Evolutionary conservation across 2,797 vertebrate species (phyloP).

Genomic region (Calcarius lapponicus): DNA sequence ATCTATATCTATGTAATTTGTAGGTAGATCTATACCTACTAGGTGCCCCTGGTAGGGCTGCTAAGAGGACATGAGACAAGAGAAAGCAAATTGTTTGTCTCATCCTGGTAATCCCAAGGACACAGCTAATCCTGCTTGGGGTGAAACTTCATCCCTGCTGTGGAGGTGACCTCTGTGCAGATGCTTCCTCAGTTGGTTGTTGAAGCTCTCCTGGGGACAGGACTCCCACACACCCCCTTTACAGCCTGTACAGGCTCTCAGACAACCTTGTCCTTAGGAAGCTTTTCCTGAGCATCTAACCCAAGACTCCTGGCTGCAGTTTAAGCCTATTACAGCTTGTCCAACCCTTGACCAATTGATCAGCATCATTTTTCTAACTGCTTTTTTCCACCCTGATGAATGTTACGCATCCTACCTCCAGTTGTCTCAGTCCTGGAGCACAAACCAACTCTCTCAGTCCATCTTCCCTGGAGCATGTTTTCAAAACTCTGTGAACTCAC

Average conservation of each 20-base stretch:
- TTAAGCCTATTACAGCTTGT: conserved; percentile 23
- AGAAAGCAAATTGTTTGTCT: neutral
- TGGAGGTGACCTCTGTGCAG: neutral
- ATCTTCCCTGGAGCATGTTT: conserved; percentile 28
- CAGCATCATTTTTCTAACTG: neutral
- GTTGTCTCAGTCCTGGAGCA: neutral
- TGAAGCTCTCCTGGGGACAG: neutral
- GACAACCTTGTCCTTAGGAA: neutral
- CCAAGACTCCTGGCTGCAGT: conserved; percentile 17
- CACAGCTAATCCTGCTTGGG: neutral
- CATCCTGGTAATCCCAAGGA: neutral
- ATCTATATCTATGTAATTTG: neutral
- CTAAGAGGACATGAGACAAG: neutral
- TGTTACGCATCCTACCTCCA: neutral
- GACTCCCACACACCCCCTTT: neutral
- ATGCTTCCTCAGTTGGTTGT: neutral
- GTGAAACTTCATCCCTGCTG: neutral
- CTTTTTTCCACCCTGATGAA: neutral
- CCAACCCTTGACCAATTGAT: neutral
- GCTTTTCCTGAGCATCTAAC: neutral
- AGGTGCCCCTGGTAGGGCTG: neutral
- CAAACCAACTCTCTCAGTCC: conserved; percentile 25
- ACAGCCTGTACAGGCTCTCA: neutral
- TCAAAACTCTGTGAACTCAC: conserved; percentile 33
- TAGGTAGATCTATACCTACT: too few species aligned